Evolutionary conservation across 1,140 invertebrate species (phyloP), one percentile per base, ranked within the genome.

Genomic region (Drosophila takahashii): DNA sequence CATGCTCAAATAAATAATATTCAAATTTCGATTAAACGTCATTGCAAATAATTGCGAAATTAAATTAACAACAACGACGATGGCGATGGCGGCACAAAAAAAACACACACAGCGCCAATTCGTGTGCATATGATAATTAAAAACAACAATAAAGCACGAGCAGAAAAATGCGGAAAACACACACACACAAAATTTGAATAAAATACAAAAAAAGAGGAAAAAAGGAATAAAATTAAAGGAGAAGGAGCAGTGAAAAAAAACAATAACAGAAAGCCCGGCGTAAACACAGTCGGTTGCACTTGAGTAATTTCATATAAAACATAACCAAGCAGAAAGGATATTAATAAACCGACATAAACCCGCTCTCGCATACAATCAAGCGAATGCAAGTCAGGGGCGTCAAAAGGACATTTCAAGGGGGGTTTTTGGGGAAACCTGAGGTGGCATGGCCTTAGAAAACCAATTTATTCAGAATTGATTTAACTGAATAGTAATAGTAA

Each of bases 251-350:
- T 22, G 22, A 22, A 41, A 53, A 73, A 22, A 54, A 37, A 69
- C 44, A 61, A 51, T 51, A 48, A 58, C 37, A 58, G 41, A 78
- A 70, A 76, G 67, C 64, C 64, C 61, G 66, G 64, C 66, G 83
- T 73, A 90, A 83, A 90, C 73, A 83, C 81, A 90, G 87, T 83
- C 83, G 76, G 65, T 80, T 90, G 77, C 87, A 90, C 87, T 90
- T 90, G 87, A 90, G 83, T 90, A 87, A 90, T 90, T 87, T 87
- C 87, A 74, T 81, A 90, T 90, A 84, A 89, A 89, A 89, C 84
- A 89, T 89, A 89, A 75, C 79, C 84, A 84, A 89, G 84, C 87
- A 79, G 81, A 90, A 90, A 87, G 87, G 87, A 90, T 90, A 90
- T 90, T 90, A 90, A 90, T 90, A 90, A 90, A 90, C 87, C 87